Evolutionary conservation across 2,113 vertebrate species (phyloP), one percentile per base, ranked within the genome.

Genomic region (Atherinomorus stipes): DNA sequence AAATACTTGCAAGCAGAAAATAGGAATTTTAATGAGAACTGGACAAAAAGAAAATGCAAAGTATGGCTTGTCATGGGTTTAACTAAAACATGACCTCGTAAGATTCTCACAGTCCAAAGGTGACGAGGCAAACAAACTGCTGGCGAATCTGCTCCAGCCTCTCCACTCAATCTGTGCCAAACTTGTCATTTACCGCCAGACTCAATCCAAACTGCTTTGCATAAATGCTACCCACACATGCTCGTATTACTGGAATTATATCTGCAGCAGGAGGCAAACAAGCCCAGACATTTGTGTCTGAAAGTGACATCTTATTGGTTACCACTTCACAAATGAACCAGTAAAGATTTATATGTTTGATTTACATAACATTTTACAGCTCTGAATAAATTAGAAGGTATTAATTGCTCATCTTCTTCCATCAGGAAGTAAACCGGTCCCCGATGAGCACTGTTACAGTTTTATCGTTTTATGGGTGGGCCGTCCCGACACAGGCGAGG

Each of bases 161-260:
- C 22, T 67, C 38, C 25, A 21, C 67, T 75, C 54, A 21, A 50
- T 44, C 22, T 23, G 56, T 23, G 42, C 31, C 71, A 65, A 71
- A 52, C 9, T 66, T 13, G 47, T 47, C 58, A 60, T 64, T 58
- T 44, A 71, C 12, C 63, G 45, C 9, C 50, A 51, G 6, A 42
- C 42, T 15, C 15, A 19, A 18, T 44, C 40, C 28, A 42, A 26
- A 59, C 15, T 0, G 3, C 69, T 84, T 78, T 76, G 59, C 76
- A 83, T 76, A 75, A 76, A 85, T 19, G 21, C 69, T 65, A 37
- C 71, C 64, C 50, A 71, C 73, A 19, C 63, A 67, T 0, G 23
- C 50, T 40, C 50, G 57, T 59, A 58, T 71, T 37, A 69, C 11
- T 58, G 28, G 16, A 37, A 50, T 59, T 21, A 22, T 6, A 40